phyloP scores from a whole-genome alignment of 1,140 invertebrate genomes.

The Hylaeus anthracinus region DNA sequence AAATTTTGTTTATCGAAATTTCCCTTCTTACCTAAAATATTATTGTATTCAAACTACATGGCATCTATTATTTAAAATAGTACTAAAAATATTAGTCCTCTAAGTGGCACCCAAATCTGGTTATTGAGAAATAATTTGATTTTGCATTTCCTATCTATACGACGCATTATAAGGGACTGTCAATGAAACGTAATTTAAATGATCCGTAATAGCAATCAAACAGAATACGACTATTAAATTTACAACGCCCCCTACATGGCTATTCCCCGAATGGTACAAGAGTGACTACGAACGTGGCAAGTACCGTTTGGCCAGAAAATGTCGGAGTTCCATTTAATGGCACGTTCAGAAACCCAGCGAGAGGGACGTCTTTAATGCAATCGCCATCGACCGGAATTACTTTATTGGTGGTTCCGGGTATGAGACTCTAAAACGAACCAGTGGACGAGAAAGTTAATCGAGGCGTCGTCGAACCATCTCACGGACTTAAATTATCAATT shows the following conservation, averaged over 20 bases:
- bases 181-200: not conserved
- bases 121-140: not conserved
- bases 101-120: no score
- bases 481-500: slow-evolving; percentile 59
- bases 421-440: slow-evolving; percentile 55
- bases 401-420: slow-evolving; percentile 60
- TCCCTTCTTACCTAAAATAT: no score
- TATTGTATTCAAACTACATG: no score
- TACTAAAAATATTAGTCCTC: no score
- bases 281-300: slow-evolving; percentile 20
- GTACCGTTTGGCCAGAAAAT: slow-evolving; percentile 30
- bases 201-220: not conserved
- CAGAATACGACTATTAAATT: not conserved
- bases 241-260: not conserved
- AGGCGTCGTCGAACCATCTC: slow-evolving; percentile 41
- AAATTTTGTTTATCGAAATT: no score
- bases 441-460: slow-evolving; percentile 46
- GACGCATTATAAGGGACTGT: not conserved
- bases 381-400: slow-evolving; percentile 59
- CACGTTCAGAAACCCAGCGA: slow-evolving; percentile 27
- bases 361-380: slow-evolving; percentile 47
- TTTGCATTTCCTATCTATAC: not conserved
- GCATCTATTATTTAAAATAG: no score
- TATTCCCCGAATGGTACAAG: not conserved
- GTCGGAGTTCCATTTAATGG: slow-evolving; percentile 27